A percentile compares a stretch with the other conserved stretches of the same genome.
phyloP scores from a whole-genome alignment of 2,888 invertebrate species.

The Acrobasis repandana region DNA sequence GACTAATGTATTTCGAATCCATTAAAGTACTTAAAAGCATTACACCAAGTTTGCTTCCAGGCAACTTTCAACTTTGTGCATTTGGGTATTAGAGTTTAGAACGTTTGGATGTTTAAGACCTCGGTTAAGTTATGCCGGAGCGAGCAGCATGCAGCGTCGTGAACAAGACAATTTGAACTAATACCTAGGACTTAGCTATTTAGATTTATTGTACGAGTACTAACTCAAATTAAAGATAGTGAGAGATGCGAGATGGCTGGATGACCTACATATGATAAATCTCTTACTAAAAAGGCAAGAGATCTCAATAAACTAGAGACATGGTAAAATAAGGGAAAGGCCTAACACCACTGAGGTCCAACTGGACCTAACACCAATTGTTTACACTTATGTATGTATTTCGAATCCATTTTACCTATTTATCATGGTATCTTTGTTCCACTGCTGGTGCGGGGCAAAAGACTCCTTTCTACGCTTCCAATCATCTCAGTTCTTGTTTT shows the following conservation, averaged over 20 bases:
- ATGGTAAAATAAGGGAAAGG: no score
- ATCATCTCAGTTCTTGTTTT: no score
- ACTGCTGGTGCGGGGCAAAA: no score
- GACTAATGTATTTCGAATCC: slow-evolving; percentile 44
- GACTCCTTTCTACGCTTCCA: no score
- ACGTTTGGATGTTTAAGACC: background rate
- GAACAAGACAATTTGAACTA: slow-evolving; percentile 55
- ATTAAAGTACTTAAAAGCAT: slow-evolving; percentile 36
- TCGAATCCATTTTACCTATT: no score
- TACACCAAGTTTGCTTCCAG: slow-evolving; percentile 15
- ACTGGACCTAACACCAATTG: no score
- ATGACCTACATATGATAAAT: no score
- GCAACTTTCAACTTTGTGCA: slow-evolving; percentile 9
- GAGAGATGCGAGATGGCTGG: background rate
- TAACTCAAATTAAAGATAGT: background rate
- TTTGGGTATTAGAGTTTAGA: slow-evolving; percentile 18
- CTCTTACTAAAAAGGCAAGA: no score
- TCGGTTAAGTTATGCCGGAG: slow-evolving; percentile 27
- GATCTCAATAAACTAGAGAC: no score
- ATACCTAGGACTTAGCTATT: slow-evolving; percentile 51
- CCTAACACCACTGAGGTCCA: no score
- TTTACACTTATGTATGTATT: no score
- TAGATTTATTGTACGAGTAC: slow-evolving; percentile 47
- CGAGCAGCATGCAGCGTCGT: slow-evolving; percentile 32
- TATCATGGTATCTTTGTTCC: no score